A percentile compares a stretch with the other conserved stretches of the same genome.
These are phyloP conservation scores for Laothoe populi DNA, from an alignment of 2,888 invertebrate species.

Conservation along the genomic window DNA sequence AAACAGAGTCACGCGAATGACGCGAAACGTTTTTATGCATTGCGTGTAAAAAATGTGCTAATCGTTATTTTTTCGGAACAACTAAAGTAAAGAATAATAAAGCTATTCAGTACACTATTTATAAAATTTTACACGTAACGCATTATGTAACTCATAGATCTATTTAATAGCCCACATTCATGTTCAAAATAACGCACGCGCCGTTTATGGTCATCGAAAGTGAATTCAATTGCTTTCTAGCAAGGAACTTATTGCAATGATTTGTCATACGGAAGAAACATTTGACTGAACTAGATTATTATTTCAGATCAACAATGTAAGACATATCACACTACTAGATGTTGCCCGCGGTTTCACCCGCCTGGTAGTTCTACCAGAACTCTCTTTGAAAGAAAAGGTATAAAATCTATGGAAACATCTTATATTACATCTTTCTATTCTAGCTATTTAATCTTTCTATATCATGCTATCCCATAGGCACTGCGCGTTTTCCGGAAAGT, in stretches of 20 bases:
- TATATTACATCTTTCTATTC: no score
- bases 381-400: no score
- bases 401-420: no score
- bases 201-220: conserved; percentile 1
- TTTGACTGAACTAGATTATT: conserved; percentile 5
- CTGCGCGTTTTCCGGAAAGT: no score
- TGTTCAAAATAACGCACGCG: conserved; percentile 7
- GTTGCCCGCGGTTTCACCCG: no score
- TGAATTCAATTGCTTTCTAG: conserved; percentile 9
- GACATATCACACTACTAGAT: no score
- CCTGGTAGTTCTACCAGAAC: no score
- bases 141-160: conserved; percentile 9
- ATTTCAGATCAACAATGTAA: not conserved
- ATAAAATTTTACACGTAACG: conserved; percentile 7
- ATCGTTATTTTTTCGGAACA: conserved; percentile 9
- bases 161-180: not conserved
- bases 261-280: conserved; percentile 13
- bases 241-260: not conserved
- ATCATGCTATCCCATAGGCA: no score
- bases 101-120: conserved; percentile 1
- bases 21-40: not conserved
- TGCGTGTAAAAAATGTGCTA: conserved; percentile 20
- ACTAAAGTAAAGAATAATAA: conserved; percentile 2
- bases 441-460: no score
- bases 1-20: conserved; percentile 16